Conservation (phyloP, 2,888 invertebrate species). For the Uropetala carovei region DNA sequence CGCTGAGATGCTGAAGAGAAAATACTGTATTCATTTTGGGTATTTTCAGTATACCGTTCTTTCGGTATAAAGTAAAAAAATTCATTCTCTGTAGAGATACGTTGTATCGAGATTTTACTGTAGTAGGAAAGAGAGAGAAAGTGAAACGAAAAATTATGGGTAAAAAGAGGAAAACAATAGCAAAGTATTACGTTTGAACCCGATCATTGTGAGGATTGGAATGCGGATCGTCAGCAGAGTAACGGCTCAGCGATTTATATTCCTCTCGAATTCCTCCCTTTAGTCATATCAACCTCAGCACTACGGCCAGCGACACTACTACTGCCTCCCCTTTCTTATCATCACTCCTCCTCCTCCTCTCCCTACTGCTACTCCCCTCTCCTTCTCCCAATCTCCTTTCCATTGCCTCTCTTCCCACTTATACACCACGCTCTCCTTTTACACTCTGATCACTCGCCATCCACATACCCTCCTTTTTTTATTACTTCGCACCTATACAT, state of each 20-base stretch:
- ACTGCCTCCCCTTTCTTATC: neutral
- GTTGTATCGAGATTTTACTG: too few relatives aligned
- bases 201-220: neutral
- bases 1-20: too few relatives aligned
- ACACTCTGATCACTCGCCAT: neutral
- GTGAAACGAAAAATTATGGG: neutral
- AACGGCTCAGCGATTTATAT: neutral
- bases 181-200: neutral
- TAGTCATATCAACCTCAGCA: neutral
- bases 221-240: too few relatives aligned
- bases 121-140: neutral
- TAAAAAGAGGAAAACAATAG: constrained; percentile 42
- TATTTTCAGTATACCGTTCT: too few relatives aligned
- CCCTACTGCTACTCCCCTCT: neutral
- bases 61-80: too few relatives aligned
- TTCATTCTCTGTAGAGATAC: too few relatives aligned
- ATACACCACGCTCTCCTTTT: neutral
- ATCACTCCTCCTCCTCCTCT: neutral
- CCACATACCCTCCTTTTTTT: neutral
- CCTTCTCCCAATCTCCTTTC: too few relatives aligned
- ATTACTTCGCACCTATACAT: too few relatives aligned
- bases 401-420: neutral
- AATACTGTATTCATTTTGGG: too few relatives aligned
- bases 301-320: neutral
- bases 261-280: neutral